Percentiles rank a stretch among this genome's conserved stretches.
Evolutionary conservation across 2,113 vertebrate species (phyloP).

Genomic region (Halcyon senegalensis): DNA sequence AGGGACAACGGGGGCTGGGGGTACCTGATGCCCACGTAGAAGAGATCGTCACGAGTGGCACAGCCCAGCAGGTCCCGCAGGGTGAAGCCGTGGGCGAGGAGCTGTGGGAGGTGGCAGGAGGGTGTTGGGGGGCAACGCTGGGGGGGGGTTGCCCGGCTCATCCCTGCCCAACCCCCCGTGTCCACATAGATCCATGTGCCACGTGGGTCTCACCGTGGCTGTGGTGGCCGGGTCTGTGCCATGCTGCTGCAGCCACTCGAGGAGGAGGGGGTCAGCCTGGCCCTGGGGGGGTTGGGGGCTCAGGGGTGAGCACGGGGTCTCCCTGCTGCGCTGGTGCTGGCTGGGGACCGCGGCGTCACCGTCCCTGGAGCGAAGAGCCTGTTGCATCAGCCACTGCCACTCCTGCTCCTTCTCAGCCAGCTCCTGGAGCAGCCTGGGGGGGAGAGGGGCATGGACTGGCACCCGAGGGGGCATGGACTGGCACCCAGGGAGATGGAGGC

Average conservation of each 20-base stretch:
- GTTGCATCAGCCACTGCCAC: conserved; percentile 79
- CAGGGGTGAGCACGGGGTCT: accelerated
- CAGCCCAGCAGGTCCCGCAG: conserved; percentile 80
- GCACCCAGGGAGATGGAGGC: not conserved
- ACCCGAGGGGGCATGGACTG: not conserved
- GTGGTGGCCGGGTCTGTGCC: conserved; percentile 52
- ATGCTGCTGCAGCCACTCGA: conserved; percentile 61
- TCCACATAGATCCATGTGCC: not conserved
- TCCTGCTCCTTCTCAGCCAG: conserved; percentile 84
- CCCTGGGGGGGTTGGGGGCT: not conserved
- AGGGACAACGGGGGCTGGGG: accelerated
- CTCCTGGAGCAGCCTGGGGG: conserved; percentile 79
- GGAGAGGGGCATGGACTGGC: not conserved
- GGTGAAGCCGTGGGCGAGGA: conserved; percentile 83
- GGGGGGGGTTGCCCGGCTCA: not conserved
- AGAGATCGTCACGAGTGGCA: conserved; percentile 84
- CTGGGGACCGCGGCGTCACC: not conserved
- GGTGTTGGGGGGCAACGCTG: not conserved
- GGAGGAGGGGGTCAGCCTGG: conserved; percentile 24
- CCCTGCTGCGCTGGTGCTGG: not conserved
- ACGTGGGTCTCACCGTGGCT: conserved; percentile 28
- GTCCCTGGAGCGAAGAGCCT: conserved; percentile 55
- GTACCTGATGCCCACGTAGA: conserved; percentile 81
- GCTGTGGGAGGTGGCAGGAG: conserved; percentile 46
- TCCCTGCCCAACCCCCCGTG: accelerated